Base-by-base conservation (phyloP, 2,888 invertebrate species). In the Sussaba pulchella region DNA sequence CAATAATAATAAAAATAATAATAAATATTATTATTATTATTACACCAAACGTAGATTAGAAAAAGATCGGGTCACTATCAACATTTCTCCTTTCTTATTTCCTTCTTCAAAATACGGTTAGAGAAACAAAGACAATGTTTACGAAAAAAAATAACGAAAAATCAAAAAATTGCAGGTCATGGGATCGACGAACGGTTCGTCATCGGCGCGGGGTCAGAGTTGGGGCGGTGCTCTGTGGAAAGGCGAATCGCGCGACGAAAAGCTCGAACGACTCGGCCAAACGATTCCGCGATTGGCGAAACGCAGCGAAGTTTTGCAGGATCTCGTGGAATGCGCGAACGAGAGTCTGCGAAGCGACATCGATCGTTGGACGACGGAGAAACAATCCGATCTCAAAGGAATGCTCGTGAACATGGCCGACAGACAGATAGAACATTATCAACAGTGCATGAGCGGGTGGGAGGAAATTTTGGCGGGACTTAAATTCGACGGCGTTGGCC, bases 261-360 rank as follows among this genome's bases (percentile, higher is more conserved):
- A 94, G 85, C 86, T 94, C 19, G 91, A 92, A 70, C 87, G 90
- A 87, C 86, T 92, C 43, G 92, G 92, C 2, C 92, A 93, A 41
- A 87, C 89, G 45, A 94, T 94, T 85, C 94, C 94, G 0, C 93
- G 93, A 59, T 85, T 94, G 24, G 91, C 93, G 0, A 94, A 94
- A 83, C 93, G 93, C 70, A 93, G 93, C 0, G 94, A 94, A 86
- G 88, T 92, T 1, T 88, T 93, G 63, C 94, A 94, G 88, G 96
- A 96, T 90, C 94, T 94, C 85, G 92, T 95, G 57, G 95, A 95
- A 88, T 95, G 95, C 87, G 95, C 95, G 0, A 95, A 95, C 88
- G 95, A 95, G 88, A 94, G 95, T 88, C 91, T 96, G 31, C 92
- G 95, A 66, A 95, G 95, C 50, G 96, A 96, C 89, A 91, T 95